phyloP scores from a whole-genome alignment of 2,797 vertebrate genomes.

The Orestias chungarensis region DNA sequence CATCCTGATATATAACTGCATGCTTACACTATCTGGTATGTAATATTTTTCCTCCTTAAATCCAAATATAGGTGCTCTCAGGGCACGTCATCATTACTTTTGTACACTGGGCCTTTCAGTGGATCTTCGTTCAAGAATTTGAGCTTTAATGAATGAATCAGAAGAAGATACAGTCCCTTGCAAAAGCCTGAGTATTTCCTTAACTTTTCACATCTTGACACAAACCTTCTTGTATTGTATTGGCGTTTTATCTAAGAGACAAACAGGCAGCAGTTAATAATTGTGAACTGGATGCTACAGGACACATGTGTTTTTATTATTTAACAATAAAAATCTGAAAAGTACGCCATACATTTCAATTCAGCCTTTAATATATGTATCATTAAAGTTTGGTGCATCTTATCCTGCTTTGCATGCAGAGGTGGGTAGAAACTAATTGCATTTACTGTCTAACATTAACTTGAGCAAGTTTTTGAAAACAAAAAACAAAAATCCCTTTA shows the following conservation, averaged over 20 bases:
- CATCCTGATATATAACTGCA: neutral
- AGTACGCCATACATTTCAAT: neutral
- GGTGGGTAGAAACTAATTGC: no score
- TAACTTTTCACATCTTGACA: neutral
- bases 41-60: neutral
- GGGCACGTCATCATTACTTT: neutral
- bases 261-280: neutral
- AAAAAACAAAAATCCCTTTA: no score
- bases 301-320: neutral
- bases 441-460: no score
- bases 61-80: neutral
- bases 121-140: neutral
- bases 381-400: neutral
- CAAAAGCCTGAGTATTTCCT: neutral
- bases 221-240: neutral
- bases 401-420: neutral
- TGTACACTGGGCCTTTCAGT: neutral
- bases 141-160: neutral
- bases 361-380: neutral
- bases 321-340: neutral
- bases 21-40: neutral
- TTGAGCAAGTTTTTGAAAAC: no score
- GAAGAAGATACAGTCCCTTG: neutral
- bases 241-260: neutral
- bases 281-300: neutral